phyloP scores from a whole-genome alignment of 2,888 invertebrate species.

The Gastracanthus pulcherrimus region DNA sequence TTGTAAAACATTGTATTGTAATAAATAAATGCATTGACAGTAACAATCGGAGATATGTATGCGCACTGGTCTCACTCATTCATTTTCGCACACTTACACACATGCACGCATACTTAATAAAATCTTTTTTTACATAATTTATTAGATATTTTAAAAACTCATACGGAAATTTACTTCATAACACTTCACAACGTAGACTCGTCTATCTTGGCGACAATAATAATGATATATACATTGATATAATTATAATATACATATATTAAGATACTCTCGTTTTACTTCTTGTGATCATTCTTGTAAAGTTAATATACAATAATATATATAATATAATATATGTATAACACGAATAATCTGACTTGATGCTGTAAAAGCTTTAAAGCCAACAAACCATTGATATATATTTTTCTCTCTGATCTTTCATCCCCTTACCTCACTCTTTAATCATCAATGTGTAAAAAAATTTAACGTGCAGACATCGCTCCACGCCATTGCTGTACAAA shows the following conservation, averaged over 20 bases:
- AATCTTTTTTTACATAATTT: slow-evolving; percentile 9
- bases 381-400: slow-evolving; percentile 21
- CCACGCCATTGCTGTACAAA: slow-evolving; percentile 13
- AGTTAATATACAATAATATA: slow-evolving; percentile 36
- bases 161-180: slow-evolving; percentile 36
- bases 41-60: slow-evolving; percentile 53
- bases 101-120: not conserved
- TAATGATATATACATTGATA: slow-evolving; percentile 46
- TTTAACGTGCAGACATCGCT: not conserved
- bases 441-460: slow-evolving; percentile 14
- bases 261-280: slow-evolving; percentile 32
- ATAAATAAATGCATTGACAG: slow-evolving; percentile 56
- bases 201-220: slow-evolving; percentile 1
- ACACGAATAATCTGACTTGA: slow-evolving; percentile 13
- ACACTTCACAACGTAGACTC: slow-evolving; percentile 40
- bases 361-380: slow-evolving; percentile 31
- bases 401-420: slow-evolving; percentile 12
- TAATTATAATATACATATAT: slow-evolving; percentile 44
- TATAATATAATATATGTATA: slow-evolving; percentile 22
- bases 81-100: slow-evolving; percentile 2
- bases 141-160: slow-evolving; percentile 31
- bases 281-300: slow-evolving; percentile 17
- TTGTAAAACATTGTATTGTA: slow-evolving; percentile 21
- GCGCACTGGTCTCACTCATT: slow-evolving; percentile 15
- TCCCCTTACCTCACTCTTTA: slow-evolving; percentile 2